Conservation (phyloP, 2,797 vertebrate species). For the Adelosebastes latens region DNA sequence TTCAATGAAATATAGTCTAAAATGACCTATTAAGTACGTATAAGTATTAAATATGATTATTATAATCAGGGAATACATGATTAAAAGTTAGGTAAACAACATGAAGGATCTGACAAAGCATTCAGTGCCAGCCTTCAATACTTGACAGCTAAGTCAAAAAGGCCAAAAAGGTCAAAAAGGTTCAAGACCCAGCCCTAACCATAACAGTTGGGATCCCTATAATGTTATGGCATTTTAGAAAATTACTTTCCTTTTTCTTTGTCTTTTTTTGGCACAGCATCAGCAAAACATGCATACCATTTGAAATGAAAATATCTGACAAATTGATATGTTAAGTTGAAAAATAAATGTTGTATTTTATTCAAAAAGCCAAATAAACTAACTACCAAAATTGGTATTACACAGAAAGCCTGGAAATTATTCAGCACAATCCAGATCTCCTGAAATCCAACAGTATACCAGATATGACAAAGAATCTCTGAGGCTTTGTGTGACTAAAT, state of each 20-base stretch:
- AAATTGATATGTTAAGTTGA: neutral
- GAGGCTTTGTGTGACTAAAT: slow-evolving; percentile 66
- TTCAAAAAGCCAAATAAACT: neutral
- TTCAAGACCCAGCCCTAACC: neutral
- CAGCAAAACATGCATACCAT: neutral
- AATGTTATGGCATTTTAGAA: neutral
- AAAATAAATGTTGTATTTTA: neutral
- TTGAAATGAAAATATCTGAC: neutral
- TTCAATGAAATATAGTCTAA: neutral
- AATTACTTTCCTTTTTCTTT: neutral
- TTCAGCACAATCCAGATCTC: slow-evolving; percentile 33
- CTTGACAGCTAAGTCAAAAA: neutral
- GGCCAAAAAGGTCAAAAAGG: neutral
- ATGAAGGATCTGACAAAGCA: neutral
- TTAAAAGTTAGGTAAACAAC: neutral
- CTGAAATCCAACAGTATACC: slow-evolving; percentile 37
- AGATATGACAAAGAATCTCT: slow-evolving; percentile 50
- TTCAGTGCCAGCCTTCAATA: neutral
- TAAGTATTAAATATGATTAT: neutral
- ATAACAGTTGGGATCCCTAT: neutral
- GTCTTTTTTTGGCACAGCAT: neutral
- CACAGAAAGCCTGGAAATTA: slow-evolving; percentile 5
- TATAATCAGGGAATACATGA: neutral
- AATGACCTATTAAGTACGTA: neutral
- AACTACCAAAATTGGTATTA: neutral